Evolutionary conservation across 2,888 invertebrate genomes (phyloP).

Genomic region (Anticlea derivata): DNA sequence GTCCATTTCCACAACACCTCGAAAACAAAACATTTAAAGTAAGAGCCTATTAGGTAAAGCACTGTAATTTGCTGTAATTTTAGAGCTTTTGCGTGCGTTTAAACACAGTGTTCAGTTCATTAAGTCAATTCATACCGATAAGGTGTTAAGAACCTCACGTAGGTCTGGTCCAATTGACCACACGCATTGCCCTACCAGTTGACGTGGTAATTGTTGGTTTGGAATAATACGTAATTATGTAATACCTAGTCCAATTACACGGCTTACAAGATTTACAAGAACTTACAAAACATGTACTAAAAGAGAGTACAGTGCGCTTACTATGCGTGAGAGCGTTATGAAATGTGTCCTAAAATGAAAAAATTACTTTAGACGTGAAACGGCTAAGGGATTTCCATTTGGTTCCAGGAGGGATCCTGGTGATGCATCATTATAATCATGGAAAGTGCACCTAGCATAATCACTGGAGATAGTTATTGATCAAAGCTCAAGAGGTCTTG

Average conservation of each 20-base stretch:
- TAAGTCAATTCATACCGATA: constrained; percentile 32
- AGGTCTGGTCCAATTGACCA: constrained; percentile 19
- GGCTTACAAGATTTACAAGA: constrained; percentile 1
- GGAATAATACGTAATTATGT: background rate
- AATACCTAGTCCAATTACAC: constrained; percentile 3
- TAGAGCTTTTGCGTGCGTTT: constrained; percentile 32
- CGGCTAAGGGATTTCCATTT: no score
- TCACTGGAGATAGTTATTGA: no score
- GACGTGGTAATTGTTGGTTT: constrained; percentile 23
- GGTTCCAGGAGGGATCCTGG: no score
- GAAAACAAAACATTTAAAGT: background rate
- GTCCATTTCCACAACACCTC: background rate
- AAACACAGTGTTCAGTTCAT: constrained; percentile 37
- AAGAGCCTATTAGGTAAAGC: constrained; percentile 1
- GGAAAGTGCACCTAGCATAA: no score
- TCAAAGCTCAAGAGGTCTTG: no score
- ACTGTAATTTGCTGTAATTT: constrained; percentile 22
- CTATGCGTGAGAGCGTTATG: no score
- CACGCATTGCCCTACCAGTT: constrained; percentile 26
- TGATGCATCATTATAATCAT: no score
- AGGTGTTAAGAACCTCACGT: constrained; percentile 30
- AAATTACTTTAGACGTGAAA: no score
- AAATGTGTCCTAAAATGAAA: no score
- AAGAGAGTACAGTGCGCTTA: background rate
- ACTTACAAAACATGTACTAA: background rate